A percentile compares a stretch with the other conserved stretches of the same genome.
These are phyloP conservation scores for Cerastoderma edule DNA, from an alignment of 2,888 invertebrate genomes.

Conservation along the genomic window DNA sequence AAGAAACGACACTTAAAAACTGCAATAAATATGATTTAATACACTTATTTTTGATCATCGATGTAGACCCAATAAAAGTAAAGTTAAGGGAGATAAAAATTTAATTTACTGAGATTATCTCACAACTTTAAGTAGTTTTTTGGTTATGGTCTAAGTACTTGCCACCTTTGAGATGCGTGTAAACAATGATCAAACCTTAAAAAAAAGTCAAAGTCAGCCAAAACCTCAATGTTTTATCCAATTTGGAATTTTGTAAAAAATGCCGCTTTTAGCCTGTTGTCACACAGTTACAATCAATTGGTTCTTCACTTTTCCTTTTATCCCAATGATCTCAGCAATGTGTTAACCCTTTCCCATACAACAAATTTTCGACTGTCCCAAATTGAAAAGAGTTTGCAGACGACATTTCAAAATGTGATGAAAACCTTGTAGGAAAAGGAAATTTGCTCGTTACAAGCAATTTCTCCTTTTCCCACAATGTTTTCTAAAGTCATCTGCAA, in stretches of 20 bases:
- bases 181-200: no score
- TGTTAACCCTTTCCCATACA: constrained; percentile 7
- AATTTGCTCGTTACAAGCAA: not conserved
- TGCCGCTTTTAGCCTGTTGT: no score
- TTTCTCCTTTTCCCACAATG: constrained; percentile 11
- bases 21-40: constrained; percentile 12
- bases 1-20: no score
- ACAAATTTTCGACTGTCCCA: no score
- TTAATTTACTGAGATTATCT: not conserved
- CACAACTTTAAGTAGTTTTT: not conserved
- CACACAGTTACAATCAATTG: no score
- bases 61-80: constrained; percentile 1
- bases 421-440: constrained; percentile 8
- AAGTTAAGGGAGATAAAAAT: constrained; percentile 5
- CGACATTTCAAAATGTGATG: not conserved
- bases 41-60: not conserved
- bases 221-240: no score
- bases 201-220: no score
- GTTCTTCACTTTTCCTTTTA: not conserved
- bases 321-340: not conserved
- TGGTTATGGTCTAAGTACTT: no score
- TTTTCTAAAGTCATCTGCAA: no score
- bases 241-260: no score
- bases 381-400: no score
- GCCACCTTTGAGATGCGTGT: no score